Evolutionary conservation across 1,140 invertebrate genomes (phyloP).

Genomic region (Dendrolimus punctatus): DNA sequence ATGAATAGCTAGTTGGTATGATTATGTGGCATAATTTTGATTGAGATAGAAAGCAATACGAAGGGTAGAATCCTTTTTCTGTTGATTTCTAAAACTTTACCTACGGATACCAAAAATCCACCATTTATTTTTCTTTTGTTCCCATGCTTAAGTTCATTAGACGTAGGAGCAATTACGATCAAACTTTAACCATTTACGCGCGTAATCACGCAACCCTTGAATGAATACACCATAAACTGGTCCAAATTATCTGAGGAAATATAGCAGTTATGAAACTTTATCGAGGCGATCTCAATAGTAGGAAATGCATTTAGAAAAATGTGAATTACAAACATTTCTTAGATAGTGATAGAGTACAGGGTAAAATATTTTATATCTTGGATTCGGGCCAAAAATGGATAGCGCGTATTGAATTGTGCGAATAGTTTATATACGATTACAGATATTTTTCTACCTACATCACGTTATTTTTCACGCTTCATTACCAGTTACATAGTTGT

Average conservation of each 20-base stretch:
- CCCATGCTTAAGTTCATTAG: too few species aligned
- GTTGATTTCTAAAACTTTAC: too few species aligned
- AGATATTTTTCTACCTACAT: background rate
- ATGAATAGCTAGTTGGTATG: too few species aligned
- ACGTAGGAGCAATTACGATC: conserved; percentile 20
- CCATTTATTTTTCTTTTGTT: too few species aligned
- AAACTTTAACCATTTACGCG: conserved; percentile 25
- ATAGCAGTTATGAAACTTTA: conserved; percentile 16
- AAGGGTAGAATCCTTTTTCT: too few species aligned
- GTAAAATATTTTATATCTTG: conserved; percentile 20
- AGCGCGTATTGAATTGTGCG: conserved; percentile 13
- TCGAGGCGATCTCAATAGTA: conserved; percentile 4
- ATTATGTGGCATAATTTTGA: too few species aligned
- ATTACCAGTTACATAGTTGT: too few species aligned
- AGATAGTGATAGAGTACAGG: conserved; percentile 3
- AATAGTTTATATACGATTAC: conserved; percentile 8
- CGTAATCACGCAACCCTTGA: conserved; percentile 8
- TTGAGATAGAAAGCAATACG: too few species aligned
- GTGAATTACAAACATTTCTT: conserved; percentile 20
- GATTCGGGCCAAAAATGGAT: conserved; percentile 25
- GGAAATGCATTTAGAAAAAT: conserved; percentile 23
- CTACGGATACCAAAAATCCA: too few species aligned
- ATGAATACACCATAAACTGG: background rate
- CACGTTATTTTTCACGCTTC: conserved; percentile 8
- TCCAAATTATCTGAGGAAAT: conserved; percentile 13